These are phyloP conservation scores for Xylota sylvarum DNA, from an alignment of 2,888 invertebrate genomes.

Conservation along the genomic window DNA sequence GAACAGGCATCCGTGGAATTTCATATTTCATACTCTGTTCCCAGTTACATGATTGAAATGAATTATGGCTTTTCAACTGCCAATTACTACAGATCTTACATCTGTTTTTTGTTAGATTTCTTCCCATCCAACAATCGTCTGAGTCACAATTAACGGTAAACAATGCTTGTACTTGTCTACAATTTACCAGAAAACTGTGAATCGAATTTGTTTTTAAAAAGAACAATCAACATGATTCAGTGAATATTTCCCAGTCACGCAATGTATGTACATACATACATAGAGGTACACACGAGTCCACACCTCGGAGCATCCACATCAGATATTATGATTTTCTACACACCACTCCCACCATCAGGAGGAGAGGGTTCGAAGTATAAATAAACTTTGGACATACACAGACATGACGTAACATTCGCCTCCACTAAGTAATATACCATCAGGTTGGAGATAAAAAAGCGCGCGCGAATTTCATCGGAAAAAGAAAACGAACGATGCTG, in stretches of 20 bases:
- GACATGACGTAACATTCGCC: constrained; percentile 60
- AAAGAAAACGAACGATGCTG: constrained; percentile 38
- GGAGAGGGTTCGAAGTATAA: constrained; percentile 8
- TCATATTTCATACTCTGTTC: constrained; percentile 23
- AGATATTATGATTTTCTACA: constrained; percentile 17
- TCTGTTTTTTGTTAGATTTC: constrained; percentile 36
- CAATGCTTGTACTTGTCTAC: constrained; percentile 57
- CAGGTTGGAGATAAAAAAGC: constrained; percentile 39
- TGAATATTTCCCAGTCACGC: constrained; percentile 48
- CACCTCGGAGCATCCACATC: constrained; percentile 32
- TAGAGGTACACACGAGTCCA: not conserved
- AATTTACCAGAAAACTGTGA: constrained; percentile 41
- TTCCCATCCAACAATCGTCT: constrained; percentile 51
- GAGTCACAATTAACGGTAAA: constrained; percentile 51
- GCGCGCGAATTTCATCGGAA: constrained; percentile 46
- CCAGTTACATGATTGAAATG: constrained; percentile 40
- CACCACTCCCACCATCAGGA: constrained; percentile 42
- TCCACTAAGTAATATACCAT: not conserved
- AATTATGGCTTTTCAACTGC: constrained; percentile 60
- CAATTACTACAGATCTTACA: constrained; percentile 63
- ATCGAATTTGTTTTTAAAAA: constrained; percentile 42
- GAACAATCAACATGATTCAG: constrained; percentile 68
- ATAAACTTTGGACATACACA: constrained; percentile 26
- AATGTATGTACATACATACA: not conserved
- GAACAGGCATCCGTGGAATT: constrained; percentile 27